Base-by-base conservation (phyloP, 2,888 invertebrate species). In the Branchipolynoe longqiensis region DNA sequence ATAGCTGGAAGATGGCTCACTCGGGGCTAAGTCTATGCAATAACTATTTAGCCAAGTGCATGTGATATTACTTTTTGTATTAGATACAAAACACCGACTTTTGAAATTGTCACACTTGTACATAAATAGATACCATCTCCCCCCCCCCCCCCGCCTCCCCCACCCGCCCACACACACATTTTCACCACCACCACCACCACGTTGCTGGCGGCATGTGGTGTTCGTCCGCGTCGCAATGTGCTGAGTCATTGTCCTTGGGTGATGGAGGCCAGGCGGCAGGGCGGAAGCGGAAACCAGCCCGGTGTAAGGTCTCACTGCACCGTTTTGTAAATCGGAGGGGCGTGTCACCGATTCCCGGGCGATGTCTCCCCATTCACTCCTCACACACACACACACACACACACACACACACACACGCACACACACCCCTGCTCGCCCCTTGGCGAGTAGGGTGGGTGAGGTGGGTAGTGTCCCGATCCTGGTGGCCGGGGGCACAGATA, bases 161-260 rank as follows among this genome's bases (percentile, higher is more conserved):
- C n/a, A n/a, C n/a, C n/a, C n/a, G n/a, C n/a, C n/a, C n/a, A n/a
- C n/a, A n/a, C n/a, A n/a, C n/a, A n/a, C n/a, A n/a, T n/a, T 18
- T 22, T 33, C 33, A 18, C 33, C n/a, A 33, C 69, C 69, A 12
- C 8, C 6, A 62, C 14, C 28, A n/a, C n/a, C n/a, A n/a, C 4
- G 48, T 48, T 41, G 25, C 78, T 8, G 48, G 41, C 28, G 48
- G 48, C 78, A 78, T 78, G 78, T 78, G 78, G 78, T 31, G 28
- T 78, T 78, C 78, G 54, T 78, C 78, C 41, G 54, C 1, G 2
- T 14, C 78, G 28, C 31, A 48, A 41, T 78, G 78, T 48, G 78
- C 78, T 78, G 78, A 78, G 78, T 78, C 78, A 78, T 25, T 78
- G 78, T 78, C 78, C 78, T 54, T 25, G 31, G 78, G 78, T 78